Evolutionary conservation across 2,888 invertebrate genomes (phyloP).

Genomic region (Hermaeophaga mercurialis): DNA sequence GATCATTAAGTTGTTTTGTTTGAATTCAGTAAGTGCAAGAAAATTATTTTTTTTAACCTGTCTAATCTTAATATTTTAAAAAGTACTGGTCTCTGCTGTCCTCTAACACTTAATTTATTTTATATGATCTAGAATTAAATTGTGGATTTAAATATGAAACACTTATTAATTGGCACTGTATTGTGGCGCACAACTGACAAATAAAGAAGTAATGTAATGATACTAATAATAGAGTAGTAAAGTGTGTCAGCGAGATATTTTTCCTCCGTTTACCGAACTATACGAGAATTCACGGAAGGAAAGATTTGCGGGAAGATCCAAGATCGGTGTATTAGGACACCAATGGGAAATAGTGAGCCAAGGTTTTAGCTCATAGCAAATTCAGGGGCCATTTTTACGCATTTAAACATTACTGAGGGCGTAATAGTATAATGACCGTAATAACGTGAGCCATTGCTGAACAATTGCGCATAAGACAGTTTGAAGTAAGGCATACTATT

Average conservation of each 20-base stretch:
- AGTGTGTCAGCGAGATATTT: not conserved
- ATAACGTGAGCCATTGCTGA: constrained; percentile 57
- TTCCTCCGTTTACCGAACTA: constrained; percentile 6
- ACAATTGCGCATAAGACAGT: constrained; percentile 58
- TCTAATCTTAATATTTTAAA: too few species aligned
- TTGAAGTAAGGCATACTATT: constrained; percentile 54
- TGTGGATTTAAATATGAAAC: too few species aligned
- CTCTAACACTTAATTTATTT: too few species aligned
- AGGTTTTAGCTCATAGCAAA: constrained; percentile 53
- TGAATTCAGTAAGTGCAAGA: too few species aligned
- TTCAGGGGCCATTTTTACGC: constrained; percentile 57
- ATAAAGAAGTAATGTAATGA: constrained; percentile 18
- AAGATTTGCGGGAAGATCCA: constrained; percentile 37
- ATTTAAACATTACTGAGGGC: constrained; percentile 57
- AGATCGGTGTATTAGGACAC: constrained; percentile 40
- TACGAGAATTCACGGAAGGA: constrained; percentile 37
- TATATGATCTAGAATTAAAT: too few species aligned
- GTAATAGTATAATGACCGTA: constrained; percentile 59
- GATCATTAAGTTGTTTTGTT: too few species aligned
- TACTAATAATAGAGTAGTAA: not conserved
- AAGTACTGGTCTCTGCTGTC: too few species aligned
- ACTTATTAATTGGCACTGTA: too few species aligned
- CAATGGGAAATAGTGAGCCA: constrained; percentile 45
- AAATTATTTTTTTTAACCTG: too few species aligned
- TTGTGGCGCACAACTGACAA: too few species aligned